phyloP scores from a whole-genome alignment of 2,797 vertebrate genomes.

The Crenuchus spilurus region DNA sequence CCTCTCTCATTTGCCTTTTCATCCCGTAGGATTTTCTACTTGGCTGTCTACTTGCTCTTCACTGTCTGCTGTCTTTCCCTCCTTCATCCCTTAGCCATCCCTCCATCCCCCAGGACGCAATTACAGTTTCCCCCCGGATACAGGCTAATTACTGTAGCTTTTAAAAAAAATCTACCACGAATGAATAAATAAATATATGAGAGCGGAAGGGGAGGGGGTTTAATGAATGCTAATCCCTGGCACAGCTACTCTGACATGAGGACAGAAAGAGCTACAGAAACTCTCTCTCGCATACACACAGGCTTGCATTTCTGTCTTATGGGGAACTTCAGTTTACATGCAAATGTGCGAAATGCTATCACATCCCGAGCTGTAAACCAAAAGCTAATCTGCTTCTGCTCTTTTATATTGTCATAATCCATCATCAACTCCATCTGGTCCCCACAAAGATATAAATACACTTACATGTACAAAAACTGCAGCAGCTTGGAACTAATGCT shows the following conservation, averaged over 20 bases:
- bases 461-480: constrained; percentile 25
- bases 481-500: constrained; percentile 13
- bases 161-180: constrained; percentile 77
- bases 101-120: constrained; percentile 78
- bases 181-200: constrained; percentile 74
- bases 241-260: constrained; percentile 58
- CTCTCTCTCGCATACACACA: constrained; percentile 19
- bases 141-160: constrained; percentile 76
- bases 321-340: background rate
- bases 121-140: constrained; percentile 79
- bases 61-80: constrained; percentile 40
- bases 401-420: no score
- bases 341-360: no score
- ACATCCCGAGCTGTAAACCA: no score
- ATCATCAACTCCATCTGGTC: no score
- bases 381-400: no score
- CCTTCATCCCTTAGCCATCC: constrained; percentile 56
- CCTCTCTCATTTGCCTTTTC: constrained; percentile 22
- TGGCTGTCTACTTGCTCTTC: constrained; percentile 34
- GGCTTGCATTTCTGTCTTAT: background rate
- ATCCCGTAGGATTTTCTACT: constrained; percentile 14
- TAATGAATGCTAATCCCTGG: constrained; percentile 73
- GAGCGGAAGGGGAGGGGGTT: constrained; percentile 54
- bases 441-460: background rate
- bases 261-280: constrained; percentile 49